Conservation (phyloP, 1,140 invertebrate genomes). For the Philotrypesis tridentata region DNA sequence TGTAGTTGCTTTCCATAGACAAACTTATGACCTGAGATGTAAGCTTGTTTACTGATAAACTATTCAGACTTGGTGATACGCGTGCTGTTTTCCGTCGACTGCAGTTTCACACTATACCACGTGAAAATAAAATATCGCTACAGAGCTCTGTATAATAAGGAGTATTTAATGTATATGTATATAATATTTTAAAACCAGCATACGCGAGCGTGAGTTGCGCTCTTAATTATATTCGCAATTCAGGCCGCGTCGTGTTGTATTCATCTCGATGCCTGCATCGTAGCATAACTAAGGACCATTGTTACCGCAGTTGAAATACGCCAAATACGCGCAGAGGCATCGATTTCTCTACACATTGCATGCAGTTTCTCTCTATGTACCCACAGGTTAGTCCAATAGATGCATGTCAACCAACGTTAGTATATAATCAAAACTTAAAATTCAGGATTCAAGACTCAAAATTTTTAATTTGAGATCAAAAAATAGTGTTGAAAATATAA, state of each 20-base stretch:
- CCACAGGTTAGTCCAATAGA: no score
- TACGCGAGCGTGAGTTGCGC: neutral
- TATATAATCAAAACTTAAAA: no score
- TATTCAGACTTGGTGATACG: neutral
- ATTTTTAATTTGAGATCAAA: no score
- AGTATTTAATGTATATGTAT: neutral
- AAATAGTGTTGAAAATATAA: no score
- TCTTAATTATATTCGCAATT: neutral
- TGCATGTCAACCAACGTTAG: no score
- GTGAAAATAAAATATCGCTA: neutral
- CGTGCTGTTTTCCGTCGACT: neutral
- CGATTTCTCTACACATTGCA: no score
- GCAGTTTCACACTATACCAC: neutral
- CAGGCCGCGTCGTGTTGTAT: slow-evolving; percentile 3
- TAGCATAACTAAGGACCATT: neutral
- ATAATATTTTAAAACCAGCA: neutral
- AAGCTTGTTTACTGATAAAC: slow-evolving; percentile 10
- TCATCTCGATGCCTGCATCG: neutral
- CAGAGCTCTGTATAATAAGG: no score
- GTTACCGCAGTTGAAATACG: neutral
- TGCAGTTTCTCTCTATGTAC: no score
- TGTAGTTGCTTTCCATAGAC: neutral
- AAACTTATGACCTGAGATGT: neutral
- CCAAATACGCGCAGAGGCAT: no score
- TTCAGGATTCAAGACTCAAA: no score